Conservation (phyloP, 2,113 vertebrate species). For the Ornithorhynchus anatinus region DNA sequence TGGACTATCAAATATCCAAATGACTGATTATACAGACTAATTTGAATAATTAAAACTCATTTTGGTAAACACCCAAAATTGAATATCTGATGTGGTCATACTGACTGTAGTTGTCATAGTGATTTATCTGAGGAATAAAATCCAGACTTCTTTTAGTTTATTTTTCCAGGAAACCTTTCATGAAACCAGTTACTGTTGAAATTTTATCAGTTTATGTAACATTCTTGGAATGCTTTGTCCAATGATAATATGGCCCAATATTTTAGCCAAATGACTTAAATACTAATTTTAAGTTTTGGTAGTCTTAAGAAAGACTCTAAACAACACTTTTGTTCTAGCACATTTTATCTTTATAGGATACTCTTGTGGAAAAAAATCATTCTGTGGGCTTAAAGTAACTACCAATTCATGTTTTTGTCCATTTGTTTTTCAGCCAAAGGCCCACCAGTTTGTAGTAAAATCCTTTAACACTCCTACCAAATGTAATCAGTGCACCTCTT, state of each 20-base stretch:
- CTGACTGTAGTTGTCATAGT: not conserved
- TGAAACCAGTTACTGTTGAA: too few species aligned
- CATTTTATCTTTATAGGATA: not conserved
- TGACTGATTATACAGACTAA: not conserved
- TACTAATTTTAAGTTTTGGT: too few species aligned
- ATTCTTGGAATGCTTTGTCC: not conserved
- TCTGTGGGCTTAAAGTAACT: not conserved
- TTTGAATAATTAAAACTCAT: too few species aligned
- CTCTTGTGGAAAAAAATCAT: not conserved
- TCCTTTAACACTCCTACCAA: conserved; percentile 92
- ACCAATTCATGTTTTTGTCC: conserved; percentile 10
- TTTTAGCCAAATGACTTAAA: too few species aligned
- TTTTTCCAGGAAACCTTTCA: too few species aligned
- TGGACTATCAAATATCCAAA: not conserved
- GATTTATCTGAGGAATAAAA: too few species aligned
- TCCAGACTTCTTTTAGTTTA: too few species aligned
- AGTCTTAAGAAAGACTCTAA: too few species aligned
- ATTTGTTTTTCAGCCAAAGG: conserved; percentile 84
- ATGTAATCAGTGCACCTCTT: conserved; percentile 95
- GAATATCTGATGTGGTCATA: too few species aligned
- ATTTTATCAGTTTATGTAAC: not conserved
- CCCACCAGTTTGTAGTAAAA: conserved; percentile 97
- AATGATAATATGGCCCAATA: too few species aligned
- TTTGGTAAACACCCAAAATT: too few species aligned
- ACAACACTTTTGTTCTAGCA: too few species aligned